Evolutionary conservation across 1,140 invertebrate species (phyloP).

Genomic region (Harlomillsia oculata): DNA sequence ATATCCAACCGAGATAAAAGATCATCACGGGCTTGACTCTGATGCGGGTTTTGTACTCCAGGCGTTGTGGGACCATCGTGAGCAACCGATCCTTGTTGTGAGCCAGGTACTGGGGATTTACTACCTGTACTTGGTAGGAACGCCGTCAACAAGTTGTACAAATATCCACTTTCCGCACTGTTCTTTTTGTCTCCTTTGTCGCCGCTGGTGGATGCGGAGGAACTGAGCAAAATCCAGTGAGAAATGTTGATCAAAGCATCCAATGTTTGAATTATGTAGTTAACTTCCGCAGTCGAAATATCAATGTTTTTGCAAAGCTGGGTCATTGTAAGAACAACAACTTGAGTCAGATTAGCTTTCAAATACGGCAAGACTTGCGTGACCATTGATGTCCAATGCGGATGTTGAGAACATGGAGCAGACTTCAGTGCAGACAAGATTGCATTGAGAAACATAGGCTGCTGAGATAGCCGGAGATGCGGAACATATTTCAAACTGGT

Average conservation of each 20-base stretch:
- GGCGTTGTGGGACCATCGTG: too few relatives aligned
- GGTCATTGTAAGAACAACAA: conserved; percentile 5
- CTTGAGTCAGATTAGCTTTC: neutral
- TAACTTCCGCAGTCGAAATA: neutral
- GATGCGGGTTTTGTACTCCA: too few relatives aligned
- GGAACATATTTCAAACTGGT: conserved; percentile 57
- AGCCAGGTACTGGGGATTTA: neutral
- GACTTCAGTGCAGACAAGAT: conserved; percentile 64
- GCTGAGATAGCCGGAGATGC: conserved; percentile 61
- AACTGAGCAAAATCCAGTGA: conserved; percentile 1
- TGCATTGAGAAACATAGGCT: conserved; percentile 76
- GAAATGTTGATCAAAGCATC: neutral
- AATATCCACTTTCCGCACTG: neutral
- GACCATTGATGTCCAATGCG: neutral
- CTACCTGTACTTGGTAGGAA: conserved; percentile 3
- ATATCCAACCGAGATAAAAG: neutral
- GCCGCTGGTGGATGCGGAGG: too few relatives aligned
- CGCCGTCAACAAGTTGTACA: neutral
- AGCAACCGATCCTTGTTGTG: too few relatives aligned
- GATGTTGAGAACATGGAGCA: neutral
- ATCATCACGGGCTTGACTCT: conserved; percentile 4
- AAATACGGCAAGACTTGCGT: conserved; percentile 1
- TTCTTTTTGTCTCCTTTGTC: conserved; percentile 5
- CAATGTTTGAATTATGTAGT: conserved; percentile 4
- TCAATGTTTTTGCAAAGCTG: conserved; percentile 4